Base-by-base conservation (phyloP, 2,888 invertebrate species). In the Achlya flavicornis region DNA sequence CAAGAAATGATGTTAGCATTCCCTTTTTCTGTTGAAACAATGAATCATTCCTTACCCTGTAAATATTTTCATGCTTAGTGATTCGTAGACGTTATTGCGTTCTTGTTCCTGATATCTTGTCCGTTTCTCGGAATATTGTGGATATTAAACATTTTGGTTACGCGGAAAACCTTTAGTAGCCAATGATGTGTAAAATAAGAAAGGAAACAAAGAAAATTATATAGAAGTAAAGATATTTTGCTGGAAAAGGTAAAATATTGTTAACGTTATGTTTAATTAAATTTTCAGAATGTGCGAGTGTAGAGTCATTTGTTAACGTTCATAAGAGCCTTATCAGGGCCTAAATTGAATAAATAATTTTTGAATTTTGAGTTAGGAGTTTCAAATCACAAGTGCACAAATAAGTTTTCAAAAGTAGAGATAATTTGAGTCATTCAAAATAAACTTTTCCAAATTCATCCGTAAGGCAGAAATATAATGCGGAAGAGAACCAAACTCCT, bases 391-490 rank as follows among this genome's bases (percentile, higher is more conserved):
- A 38, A 38, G 12, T 12, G 41, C 35, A 41, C 12, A 41, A 12
- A 12, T 4, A 12, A 38, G 10, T 38, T 8, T 7, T 38, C 38
- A 38, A 10, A 26, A 26, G 26, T 26, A 26, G 26, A 26, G 26
- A 26, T 7, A 38, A 38, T 38, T 38, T 38, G 7, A 38, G 38
- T 7, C 8, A 38, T 10, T n/a, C 38, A 16, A 59, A 63, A 57
- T 43, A 61, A 41, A 63, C 46, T 58, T 63, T 57, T 46, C 38
- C 32, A 61, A 66, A 57, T 64, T 61, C 62, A 69, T 70, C 69
- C 71, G 71, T 67, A 65, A 68, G 65, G 64, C 64, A 66, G 67
- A 71, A 71, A 68, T 68, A 69, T 75, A 69, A 70, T 69, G 69
- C 64, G 53, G 62, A 65, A 65, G 63, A 66, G 68, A 65, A 67